Evolutionary conservation across 2,113 vertebrate species (phyloP), one percentile per base, ranked within the genome.

Genomic region (Ameiurus melas): DNA sequence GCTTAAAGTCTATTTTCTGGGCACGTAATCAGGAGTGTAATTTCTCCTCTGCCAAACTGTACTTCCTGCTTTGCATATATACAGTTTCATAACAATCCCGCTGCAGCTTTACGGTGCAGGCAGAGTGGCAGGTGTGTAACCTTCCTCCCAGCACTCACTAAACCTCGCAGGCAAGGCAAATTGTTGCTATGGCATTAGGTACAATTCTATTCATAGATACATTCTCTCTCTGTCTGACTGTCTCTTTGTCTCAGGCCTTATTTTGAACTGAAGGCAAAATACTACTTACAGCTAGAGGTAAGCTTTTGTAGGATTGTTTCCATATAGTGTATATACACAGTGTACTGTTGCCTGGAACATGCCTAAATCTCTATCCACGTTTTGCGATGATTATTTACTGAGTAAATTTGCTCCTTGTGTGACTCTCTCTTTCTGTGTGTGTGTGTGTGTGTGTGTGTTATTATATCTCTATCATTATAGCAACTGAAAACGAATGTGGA

Each of bases 251-350:
- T 43, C 94, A 99, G 98, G 92, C 98, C 98, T 82, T 99, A 99
- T 93, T 99, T 99, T 95, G 98, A 99, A 94, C 95, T 99, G 92
- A 99, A 99, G 95, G 97, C 96, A 0, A 99, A 97, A 93, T 99
- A 97, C 93, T 99, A 99, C 2, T 94, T 99, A 51, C 97, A 99
- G 58, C 96, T 99, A 16, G 98, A 99, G 98, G 98, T 99, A 95
- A 78, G 62, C 1, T 43, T 58, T 57, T 60, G n/a, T 55, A 39
- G 9, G 20, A 0, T 36, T 58, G 3, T 58, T 43, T 62, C 20
- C 22, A 25, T 51, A 12, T 6, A 43, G 51, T 30, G 51, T 30
- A n/a, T 68, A 55, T 39, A 3, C 43, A 19, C 27, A 60, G 13
- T 82, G 16, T 58, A 22, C 55, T 60, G 10, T 25, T 43, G 57